Percentiles rank a stretch among this genome's conserved stretches.
Conservation (phyloP, 2,888 invertebrate genomes). For the Athalia rosae region DNA sequence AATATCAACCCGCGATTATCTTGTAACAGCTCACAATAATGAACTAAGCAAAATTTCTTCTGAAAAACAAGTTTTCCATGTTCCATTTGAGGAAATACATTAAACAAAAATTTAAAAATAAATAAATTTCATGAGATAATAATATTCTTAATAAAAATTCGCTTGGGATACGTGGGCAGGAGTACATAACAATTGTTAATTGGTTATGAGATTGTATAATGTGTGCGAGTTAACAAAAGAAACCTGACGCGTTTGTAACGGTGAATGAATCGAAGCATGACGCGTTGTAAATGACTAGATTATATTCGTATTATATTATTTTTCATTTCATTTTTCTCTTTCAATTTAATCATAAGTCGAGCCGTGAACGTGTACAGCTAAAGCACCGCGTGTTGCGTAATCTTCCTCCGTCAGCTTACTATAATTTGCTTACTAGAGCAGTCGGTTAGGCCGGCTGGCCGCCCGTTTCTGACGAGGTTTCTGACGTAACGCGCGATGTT, state of each 20-base stretch:
- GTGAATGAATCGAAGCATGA: constrained; percentile 29
- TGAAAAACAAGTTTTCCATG: too few relatives aligned
- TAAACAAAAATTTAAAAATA: too few relatives aligned
- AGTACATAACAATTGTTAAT: constrained; percentile 26
- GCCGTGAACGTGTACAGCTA: constrained; percentile 2
- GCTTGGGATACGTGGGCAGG: background rate
- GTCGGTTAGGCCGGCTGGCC: constrained; percentile 16
- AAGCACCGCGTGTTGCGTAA: constrained; percentile 26
- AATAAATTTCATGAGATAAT: background rate
- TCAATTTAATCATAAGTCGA: background rate
- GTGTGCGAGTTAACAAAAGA: constrained; percentile 4
- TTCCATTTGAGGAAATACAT: too few relatives aligned
- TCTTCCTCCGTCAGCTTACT: constrained; percentile 20
- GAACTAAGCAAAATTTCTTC: too few relatives aligned
- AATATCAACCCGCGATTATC: too few relatives aligned
- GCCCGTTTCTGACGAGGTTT: background rate
- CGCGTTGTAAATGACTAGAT: constrained; percentile 31
- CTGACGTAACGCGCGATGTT: constrained; percentile 15
- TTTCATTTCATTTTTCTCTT: too few relatives aligned
- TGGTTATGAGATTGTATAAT: constrained; percentile 4
- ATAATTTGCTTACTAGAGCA: constrained; percentile 43
- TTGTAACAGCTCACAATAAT: too few relatives aligned
- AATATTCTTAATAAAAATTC: background rate
- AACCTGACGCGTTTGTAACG: background rate
- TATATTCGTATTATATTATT: background rate